phyloP scores from a whole-genome alignment of 2,113 vertebrate species.

The Sorex araneus region DNA sequence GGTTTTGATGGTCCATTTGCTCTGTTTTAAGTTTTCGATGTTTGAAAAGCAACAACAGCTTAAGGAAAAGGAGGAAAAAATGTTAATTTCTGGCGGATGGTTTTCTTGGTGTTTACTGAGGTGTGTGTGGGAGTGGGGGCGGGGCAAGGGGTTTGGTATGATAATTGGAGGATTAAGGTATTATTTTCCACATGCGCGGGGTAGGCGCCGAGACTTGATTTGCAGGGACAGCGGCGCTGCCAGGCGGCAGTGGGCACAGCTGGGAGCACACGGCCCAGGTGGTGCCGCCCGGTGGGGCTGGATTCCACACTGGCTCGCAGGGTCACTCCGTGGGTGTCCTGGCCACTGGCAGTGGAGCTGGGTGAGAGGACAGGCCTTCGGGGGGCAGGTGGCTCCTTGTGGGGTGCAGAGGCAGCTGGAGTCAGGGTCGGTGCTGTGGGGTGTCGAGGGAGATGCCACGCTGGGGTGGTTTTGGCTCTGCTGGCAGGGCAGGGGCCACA shows the following conservation, averaged over 20 bases:
- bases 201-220: conserved; percentile 66
- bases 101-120: conserved; percentile 81
- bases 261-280: neutral
- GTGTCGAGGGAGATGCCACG: no score
- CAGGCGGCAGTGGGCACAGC: neutral
- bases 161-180: conserved; percentile 82
- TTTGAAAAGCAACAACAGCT: conserved; percentile 85
- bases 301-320: neutral
- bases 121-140: neutral
- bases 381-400: neutral
- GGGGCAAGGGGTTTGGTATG: conserved; percentile 65
- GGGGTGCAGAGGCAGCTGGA: neutral
- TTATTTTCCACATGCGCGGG: conserved; percentile 78
- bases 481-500: neutral
- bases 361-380: neutral
- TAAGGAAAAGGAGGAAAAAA: conserved; percentile 88
- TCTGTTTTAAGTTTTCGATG: conserved; percentile 90
- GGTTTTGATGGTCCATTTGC: conserved; percentile 96
- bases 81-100: conserved; percentile 88
- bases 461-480: neutral
- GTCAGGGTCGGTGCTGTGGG: neutral
- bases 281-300: neutral
- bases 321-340: neutral
- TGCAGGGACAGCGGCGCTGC: neutral
- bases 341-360: neutral